Evolutionary conservation across 2,113 vertebrate species (phyloP), one percentile per base, ranked within the genome.

Genomic region (Prunella fulvescens): DNA sequence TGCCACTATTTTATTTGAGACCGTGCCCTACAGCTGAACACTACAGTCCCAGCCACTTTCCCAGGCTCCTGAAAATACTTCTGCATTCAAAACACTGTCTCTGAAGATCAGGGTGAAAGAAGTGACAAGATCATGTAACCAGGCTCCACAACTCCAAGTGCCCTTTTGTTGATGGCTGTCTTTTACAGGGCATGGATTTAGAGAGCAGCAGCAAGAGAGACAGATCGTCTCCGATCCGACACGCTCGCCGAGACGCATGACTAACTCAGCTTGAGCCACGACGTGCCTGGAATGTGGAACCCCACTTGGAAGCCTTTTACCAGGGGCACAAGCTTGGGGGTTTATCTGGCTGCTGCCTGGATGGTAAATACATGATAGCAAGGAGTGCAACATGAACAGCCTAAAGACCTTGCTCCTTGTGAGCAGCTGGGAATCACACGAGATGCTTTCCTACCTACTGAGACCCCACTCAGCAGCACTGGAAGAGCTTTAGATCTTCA

Each of bases 211-310:
- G 90, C 86, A 62, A 42, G 70, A 67, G 81, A 93, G 84, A 87
- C 83, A 88, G 85, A 81, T 47, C 11, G 2, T 33, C 90, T 95
- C 74, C 61, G 92, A 79, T 90, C 69, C 64, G 95, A 82, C 86
- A 66, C 8, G 12, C 93, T 54, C 0, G 2, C 39, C 33, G 94
- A 97, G 91, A 95, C 1, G 62, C 96, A 82, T 92, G 95, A 93
- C 94, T 96, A 95, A 91, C 94, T 77, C 90, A 80, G 92, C 80
- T 11, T 25, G 42, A 94, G 90, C 86, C 20, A 78, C 70, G 67
- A 94, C 82, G 88, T 96, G 96, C 94, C 93, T 79, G 58, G 94
- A 95, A 97, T 96, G 74, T 3, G 1, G 5, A 95, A 65, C 48
- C 81, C 70, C 57, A 4, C 70, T 40, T 28, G 40, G 73, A 54